A percentile compares a stretch with the other conserved stretches of the same genome.
Conservation (phyloP, 2,113 vertebrate species). For the Stomatorhinus ivindoensis region DNA sequence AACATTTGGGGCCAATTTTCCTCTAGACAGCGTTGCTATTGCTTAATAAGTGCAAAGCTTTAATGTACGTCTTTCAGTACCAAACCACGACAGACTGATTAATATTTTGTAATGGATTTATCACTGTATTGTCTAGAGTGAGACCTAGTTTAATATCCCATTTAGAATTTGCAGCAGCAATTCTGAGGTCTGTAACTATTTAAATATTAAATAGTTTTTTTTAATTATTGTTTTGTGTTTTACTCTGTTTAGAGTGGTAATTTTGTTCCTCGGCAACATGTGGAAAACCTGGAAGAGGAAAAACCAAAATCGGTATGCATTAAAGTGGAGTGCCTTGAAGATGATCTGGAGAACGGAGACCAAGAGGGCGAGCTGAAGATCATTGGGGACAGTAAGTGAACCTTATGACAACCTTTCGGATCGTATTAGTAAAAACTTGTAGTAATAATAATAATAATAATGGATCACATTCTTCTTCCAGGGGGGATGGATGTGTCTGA, state of each 20-base stretch:
- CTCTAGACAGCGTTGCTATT: neutral
- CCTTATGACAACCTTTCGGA: neutral
- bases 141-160: neutral
- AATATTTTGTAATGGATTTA: neutral
- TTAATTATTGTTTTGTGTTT: neutral
- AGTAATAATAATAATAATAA: neutral
- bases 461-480: neutral
- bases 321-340: constrained; percentile 43
- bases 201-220: neutral
- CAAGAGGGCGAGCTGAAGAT: constrained; percentile 26
- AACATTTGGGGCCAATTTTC: neutral
- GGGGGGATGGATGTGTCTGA: neutral
- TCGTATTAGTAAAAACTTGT: neutral
- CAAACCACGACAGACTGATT: neutral
- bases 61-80: neutral
- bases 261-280: neutral
- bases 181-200: neutral
- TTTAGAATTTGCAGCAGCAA: neutral
- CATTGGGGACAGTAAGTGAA: constrained; percentile 4
- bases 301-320: constrained; percentile 15
- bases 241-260: neutral
- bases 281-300: neutral
- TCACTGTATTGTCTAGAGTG: neutral
- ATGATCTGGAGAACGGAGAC: constrained; percentile 32
- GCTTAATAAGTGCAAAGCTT: neutral